Evolutionary conservation across 2,888 invertebrate genomes (phyloP).

Genomic region (Drosophila atroscutellata): DNA sequence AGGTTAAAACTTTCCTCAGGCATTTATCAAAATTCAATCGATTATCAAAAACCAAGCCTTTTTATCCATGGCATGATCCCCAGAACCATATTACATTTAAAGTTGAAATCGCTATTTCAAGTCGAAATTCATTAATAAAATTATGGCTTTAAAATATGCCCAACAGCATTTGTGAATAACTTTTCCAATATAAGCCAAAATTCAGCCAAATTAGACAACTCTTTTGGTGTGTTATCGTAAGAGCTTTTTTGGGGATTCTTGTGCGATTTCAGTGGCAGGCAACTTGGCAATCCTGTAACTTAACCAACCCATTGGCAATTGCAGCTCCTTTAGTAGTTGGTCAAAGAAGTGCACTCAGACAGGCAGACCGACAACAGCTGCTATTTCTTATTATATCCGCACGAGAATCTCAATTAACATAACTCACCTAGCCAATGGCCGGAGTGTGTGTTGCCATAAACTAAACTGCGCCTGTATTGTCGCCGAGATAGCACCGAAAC

Average conservation of each 20-base stretch:
- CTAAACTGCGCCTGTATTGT: constrained; percentile 57
- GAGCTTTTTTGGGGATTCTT: constrained; percentile 41
- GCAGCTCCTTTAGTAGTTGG: constrained; percentile 28
- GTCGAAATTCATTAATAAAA: neutral
- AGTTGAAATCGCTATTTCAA: neutral
- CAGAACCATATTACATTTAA: neutral
- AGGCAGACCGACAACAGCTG: constrained; percentile 27
- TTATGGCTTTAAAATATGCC: neutral
- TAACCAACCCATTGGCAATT: constrained; percentile 26
- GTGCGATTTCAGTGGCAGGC: constrained; percentile 38
- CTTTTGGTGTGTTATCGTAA: constrained; percentile 29
- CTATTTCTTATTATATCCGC: constrained; percentile 57
- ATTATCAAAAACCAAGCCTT: neutral
- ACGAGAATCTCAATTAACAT: constrained; percentile 72
- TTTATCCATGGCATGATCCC: neutral
- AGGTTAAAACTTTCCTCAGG: neutral
- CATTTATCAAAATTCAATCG: neutral
- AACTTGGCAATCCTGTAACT: constrained; percentile 45
- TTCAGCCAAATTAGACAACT: constrained; percentile 1
- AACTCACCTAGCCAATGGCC: constrained; percentile 64
- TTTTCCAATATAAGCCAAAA: neutral
- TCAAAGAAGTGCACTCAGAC: constrained; percentile 3
- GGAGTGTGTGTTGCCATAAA: constrained; percentile 54
- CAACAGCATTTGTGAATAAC: neutral
- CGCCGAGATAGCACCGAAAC: constrained; percentile 43